These are phyloP conservation scores for Hemiprocne comata DNA, from an alignment of 2,113 vertebrate species.

Conservation along the genomic window DNA sequence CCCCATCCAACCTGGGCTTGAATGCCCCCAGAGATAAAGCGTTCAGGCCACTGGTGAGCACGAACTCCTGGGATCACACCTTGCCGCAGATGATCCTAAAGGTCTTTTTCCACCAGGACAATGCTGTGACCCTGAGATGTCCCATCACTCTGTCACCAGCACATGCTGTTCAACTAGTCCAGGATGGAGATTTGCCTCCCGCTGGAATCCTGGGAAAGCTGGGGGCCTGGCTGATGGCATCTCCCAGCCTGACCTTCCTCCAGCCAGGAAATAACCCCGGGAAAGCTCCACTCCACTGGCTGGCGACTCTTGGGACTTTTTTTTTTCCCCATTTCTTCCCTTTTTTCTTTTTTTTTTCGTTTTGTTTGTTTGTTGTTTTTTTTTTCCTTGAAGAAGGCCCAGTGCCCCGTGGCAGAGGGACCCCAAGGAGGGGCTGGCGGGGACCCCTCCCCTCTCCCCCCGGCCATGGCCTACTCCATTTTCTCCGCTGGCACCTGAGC, in stretches of 20 bases:
- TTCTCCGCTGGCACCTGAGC: constrained; percentile 84
- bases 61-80: accelerated
- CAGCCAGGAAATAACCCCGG: accelerated
- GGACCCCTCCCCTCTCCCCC: too few relatives aligned
- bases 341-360: too few relatives aligned
- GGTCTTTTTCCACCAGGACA: too few relatives aligned
- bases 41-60: background rate
- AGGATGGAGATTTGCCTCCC: background rate
- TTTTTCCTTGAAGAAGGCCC: too few relatives aligned
- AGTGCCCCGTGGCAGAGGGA: too few relatives aligned
- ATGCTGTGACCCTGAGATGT: too few relatives aligned
- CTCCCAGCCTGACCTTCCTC: background rate
- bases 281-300: accelerated
- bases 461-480: constrained; percentile 76
- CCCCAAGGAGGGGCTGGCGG: too few relatives aligned
- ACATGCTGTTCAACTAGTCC: accelerated
- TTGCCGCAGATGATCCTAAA: background rate
- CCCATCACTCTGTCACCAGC: too few relatives aligned
- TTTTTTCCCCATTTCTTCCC: accelerated
- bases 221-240: accelerated
- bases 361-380: too few relatives aligned
- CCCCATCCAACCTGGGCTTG: too few relatives aligned
- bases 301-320: accelerated
- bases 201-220: background rate
- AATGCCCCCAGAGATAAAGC: too few relatives aligned